phyloP scores from a whole-genome alignment of 2,797 vertebrate species.

The Amblyraja radiata region DNA sequence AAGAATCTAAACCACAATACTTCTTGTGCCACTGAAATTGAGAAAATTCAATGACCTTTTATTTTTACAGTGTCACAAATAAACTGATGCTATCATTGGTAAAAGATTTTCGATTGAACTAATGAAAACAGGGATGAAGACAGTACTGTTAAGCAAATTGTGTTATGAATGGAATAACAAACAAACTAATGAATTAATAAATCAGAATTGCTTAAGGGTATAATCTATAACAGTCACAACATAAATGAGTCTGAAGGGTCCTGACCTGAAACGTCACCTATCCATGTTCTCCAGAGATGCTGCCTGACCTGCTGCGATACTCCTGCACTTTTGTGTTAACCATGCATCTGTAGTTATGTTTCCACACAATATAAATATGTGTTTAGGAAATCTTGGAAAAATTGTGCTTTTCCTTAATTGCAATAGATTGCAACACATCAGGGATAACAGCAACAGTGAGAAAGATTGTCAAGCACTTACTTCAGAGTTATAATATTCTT shows the following conservation, averaged over 20 bases:
- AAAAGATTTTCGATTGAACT: neutral
- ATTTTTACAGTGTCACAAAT: neutral
- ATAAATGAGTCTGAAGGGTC: neutral
- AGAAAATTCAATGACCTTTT: neutral
- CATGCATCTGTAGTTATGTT: too few species aligned
- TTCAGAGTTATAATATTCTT: neutral
- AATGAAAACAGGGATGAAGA: too few species aligned
- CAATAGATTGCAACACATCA: too few species aligned
- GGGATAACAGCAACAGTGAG: too few species aligned
- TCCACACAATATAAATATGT: too few species aligned
- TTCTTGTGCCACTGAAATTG: neutral
- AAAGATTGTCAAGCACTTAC: constrained; percentile 15
- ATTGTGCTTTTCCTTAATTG: neutral
- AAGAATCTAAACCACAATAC: neutral
- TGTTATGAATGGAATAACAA: neutral
- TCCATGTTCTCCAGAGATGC: too few species aligned
- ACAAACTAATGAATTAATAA: neutral
- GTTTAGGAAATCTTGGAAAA: neutral
- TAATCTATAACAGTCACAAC: neutral
- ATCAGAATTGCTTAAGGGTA: neutral
- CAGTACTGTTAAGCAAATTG: neutral
- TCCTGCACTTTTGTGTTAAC: too few species aligned
- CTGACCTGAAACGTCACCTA: too few species aligned
- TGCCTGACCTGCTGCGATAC: too few species aligned
- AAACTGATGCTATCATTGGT: neutral